phyloP scores from a whole-genome alignment of 2,888 invertebrate species.

The Eristalinus aeneus region DNA sequence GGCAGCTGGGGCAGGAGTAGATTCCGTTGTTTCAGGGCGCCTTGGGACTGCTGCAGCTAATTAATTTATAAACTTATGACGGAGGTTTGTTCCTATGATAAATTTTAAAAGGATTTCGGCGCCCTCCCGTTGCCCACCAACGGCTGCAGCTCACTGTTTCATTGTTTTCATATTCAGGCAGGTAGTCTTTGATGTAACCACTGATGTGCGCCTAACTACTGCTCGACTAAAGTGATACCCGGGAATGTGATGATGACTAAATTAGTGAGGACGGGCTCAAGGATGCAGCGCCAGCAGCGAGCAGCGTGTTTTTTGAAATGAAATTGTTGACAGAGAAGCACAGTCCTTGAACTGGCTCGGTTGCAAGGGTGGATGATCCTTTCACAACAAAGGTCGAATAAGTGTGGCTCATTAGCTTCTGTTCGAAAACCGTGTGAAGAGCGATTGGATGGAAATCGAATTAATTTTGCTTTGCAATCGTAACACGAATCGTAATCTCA shows the following conservation, averaged over 20 bases:
- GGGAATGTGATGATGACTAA: neutral
- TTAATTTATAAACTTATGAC: constrained; percentile 56
- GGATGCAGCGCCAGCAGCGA: neutral
- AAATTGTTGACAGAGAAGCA: too few relatives aligned
- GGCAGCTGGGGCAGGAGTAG: constrained; percentile 19
- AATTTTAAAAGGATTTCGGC: constrained; percentile 54
- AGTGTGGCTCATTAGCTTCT: too few relatives aligned
- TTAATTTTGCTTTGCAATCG: too few relatives aligned
- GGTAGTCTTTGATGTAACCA: constrained; percentile 28
- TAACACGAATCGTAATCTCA: too few relatives aligned
- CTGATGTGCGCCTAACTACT: neutral
- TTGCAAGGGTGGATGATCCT: too few relatives aligned
- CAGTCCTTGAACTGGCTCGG: too few relatives aligned
- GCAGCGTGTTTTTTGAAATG: neutral
- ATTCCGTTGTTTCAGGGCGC: constrained; percentile 38
- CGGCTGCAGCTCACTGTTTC: neutral
- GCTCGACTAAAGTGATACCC: neutral
- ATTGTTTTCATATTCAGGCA: constrained; percentile 7
- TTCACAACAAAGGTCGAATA: too few relatives aligned
- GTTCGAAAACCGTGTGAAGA: too few relatives aligned
- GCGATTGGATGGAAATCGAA: too few relatives aligned
- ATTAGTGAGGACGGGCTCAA: neutral
- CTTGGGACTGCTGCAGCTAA: constrained; percentile 38
- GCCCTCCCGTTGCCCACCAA: neutral
- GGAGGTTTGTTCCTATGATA: constrained; percentile 27